Base-by-base conservation (phyloP, 2,797 vertebrate genomes). In the Nasua narica region DNA sequence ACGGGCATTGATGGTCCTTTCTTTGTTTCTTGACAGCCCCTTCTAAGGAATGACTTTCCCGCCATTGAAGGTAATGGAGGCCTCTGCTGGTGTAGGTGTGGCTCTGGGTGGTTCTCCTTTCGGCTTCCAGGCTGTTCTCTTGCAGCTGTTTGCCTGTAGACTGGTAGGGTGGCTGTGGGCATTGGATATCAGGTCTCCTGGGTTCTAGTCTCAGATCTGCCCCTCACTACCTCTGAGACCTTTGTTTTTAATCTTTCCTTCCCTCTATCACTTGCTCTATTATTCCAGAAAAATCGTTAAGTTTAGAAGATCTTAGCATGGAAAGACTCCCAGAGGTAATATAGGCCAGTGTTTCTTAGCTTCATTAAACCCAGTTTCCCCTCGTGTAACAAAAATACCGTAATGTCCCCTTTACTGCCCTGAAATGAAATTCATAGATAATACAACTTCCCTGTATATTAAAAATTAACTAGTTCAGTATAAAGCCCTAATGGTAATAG, bases 31-130 rank as follows among this genome's bases (percentile, higher is more conserved):
- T 98, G 99, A 98, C 98, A 99, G 98, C 98, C 98, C 91, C 98
- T 98, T 78, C 98, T 62, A 60, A 94, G 98, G 88, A 99, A 97
- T 96, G 98, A 99, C 91, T 99, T 99, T 96, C 99, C 98, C 19
- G 98, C 98, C 94, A 99, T 99, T 98, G 99, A 99, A 98, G 99
- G 99, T 99, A 99, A 98, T 60, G 78, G 1, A 6, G 21, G 69
- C 72, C 85, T 97, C 67, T 91, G 89, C 95, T 89, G 92, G 79
- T 6, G 11, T 19, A 84, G 58, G 10, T 1, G 11, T 4, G 62
- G 84, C 76, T 21, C 50, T 27, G 50, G 9, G 40, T 8, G 8
- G 35, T 52, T 62, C 37, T 43, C 27, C 58, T 29, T 23, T 16
- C 29, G 25, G 85, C 46, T 8, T 67, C 74, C 58, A 79, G 5